Base-by-base conservation (phyloP, 2,888 invertebrate species). In the Zhengitettix transpicula region DNA sequence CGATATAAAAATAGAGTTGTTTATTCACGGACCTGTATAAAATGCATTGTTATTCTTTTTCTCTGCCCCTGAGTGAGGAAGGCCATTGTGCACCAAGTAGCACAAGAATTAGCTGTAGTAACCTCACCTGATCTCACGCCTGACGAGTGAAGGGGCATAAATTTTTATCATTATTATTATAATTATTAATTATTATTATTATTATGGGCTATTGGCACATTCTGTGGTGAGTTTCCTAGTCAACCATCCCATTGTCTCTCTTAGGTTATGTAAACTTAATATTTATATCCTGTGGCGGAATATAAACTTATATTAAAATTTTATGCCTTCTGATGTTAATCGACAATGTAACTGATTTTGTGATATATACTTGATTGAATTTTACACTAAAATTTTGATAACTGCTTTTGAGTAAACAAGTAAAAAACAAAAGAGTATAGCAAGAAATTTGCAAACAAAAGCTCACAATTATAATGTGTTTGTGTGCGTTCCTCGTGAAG, bases 341-440 rank as follows among this genome's bases (percentile, higher is more conserved):
- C 62, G 64, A 64, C 64, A 60, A 64, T 60, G 64, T 63, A 63
- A 64, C 64, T 62, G 64, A 64, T 63, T 64, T 63, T 63, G 63
- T 63, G 63, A 63, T 63, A 63, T 60, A 63, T 62, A 64, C 63
- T 62, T 63, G 62, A 64, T 64, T 64, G 61, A 63, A 64, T 64
- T 64, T 63, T 64, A 63, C 64, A 64, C 62, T 61, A 62, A 60
- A 63, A 61, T 64, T 64, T 64, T 64, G 63, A 64, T 64, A 64
- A 63, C 63, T 64, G 61, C 63, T 64, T 64, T 64, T 62, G 61
- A 59, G 60, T 62, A 62, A 62, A 28, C 28, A 28, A 28, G 28
- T 28, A 28, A 28, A 28, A 28, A 28, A 28, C 28, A 28, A 62
- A 62, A 57, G 56, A 57, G 59, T 41, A 59, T 58, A 62, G 54